Percentiles rank a stretch among this genome's conserved stretches.
Conservation (phyloP, 2,888 invertebrate genomes). For the Ommatoiulus sabulosus region DNA sequence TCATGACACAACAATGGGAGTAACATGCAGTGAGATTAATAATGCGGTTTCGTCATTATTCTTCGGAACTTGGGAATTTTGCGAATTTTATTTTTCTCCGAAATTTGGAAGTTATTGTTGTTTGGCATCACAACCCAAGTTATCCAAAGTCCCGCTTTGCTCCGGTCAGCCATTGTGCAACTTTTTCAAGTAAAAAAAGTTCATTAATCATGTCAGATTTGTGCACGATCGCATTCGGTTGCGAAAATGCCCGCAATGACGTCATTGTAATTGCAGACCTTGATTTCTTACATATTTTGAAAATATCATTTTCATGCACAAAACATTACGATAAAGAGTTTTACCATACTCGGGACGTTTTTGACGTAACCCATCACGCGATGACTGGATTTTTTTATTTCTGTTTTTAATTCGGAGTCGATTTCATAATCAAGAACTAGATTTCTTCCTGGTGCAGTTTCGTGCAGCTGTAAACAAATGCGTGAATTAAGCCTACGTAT, state of each 20-base stretch:
- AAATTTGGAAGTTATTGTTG: background rate
- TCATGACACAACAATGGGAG: no score
- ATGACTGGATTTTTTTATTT: background rate
- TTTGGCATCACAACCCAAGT: no score
- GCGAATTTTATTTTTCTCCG: background rate
- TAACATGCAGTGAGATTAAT: no score
- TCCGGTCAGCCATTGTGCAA: background rate
- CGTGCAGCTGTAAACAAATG: background rate
- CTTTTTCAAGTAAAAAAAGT: background rate
- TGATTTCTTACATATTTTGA: background rate
- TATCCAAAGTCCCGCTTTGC: background rate
- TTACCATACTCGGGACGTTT: no score
- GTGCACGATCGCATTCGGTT: background rate
- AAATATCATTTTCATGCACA: background rate
- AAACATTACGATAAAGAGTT: no score
- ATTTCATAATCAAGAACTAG: background rate
- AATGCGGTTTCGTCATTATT: background rate
- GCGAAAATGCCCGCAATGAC: background rate
- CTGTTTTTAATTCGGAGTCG: background rate
- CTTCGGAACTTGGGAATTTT: background rate
- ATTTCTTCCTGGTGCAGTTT: conserved; percentile 26
- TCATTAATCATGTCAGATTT: background rate
- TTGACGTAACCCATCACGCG: background rate
- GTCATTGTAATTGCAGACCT: background rate
- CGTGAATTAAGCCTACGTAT: background rate